A percentile compares a stretch with the other conserved stretches of the same genome.
phyloP scores from a whole-genome alignment of 2,888 invertebrate genomes.

The Epinotia demarniana region DNA sequence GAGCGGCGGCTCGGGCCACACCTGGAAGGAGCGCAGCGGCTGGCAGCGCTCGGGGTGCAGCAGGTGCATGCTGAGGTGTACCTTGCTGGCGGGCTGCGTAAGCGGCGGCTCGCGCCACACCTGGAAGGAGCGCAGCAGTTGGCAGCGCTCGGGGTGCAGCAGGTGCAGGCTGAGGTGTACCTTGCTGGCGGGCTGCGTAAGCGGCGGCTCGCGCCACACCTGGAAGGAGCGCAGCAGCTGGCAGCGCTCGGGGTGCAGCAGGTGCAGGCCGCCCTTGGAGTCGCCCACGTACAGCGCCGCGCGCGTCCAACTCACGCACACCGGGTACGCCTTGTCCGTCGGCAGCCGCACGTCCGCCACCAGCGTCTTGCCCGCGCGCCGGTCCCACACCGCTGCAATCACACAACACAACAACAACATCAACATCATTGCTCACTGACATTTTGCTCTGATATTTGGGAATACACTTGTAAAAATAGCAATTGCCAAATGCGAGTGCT shows the following conservation, averaged over 20 bases:
- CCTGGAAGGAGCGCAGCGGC: conserved; percentile 64
- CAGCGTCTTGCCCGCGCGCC: conserved; percentile 76
- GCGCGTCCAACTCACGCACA: conserved; percentile 74
- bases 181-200: conserved; percentile 69
- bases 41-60: conserved; percentile 70
- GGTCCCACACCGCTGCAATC: conserved; percentile 75
- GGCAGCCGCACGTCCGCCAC: conserved; percentile 71
- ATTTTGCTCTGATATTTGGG: no score
- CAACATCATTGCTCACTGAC: no score
- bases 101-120: conserved; percentile 72
- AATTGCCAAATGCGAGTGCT: no score
- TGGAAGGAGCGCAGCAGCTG: conserved; percentile 64
- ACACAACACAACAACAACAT: neutral
- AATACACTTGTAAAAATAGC: no score
- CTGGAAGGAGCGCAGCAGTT: conserved; percentile 64
- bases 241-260: conserved; percentile 71
- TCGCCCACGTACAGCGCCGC: conserved; percentile 77
- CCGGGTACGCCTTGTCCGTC: conserved; percentile 71
- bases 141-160: conserved; percentile 69
- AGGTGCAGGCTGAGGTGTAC: conserved; percentile 59
- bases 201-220: conserved; percentile 71
- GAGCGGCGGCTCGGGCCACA: conserved; percentile 72
- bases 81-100: conserved; percentile 68
- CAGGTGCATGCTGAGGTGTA: conserved; percentile 50
- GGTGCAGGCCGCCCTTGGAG: conserved; percentile 74